Evolutionary conservation across 2,113 vertebrate genomes (phyloP).

Genomic region (Clarias gariepinus): DNA sequence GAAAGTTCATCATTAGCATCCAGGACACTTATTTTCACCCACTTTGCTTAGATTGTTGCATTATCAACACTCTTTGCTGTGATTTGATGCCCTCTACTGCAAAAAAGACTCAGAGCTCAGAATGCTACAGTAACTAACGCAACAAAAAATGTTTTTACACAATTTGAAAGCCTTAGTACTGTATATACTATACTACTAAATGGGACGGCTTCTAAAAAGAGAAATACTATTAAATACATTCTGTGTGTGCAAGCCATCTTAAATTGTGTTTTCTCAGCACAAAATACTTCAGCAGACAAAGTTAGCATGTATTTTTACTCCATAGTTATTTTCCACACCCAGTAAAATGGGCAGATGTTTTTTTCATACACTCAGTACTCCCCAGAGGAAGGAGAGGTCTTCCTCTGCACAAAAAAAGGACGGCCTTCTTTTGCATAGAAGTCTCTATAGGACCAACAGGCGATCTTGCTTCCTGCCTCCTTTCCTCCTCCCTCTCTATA

Average conservation of each 20-base stretch:
- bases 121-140: too few relatives aligned
- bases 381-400: conserved; percentile 21
- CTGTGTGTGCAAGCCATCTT: background rate
- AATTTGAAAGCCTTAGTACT: background rate
- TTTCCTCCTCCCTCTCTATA: conserved; percentile 62
- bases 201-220: background rate
- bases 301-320: conserved; percentile 2
- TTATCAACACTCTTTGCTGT: too few relatives aligned
- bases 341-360: conserved; percentile 38
- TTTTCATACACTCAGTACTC: conserved; percentile 31
- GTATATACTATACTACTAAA: background rate
- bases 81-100: too few relatives aligned
- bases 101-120: too few relatives aligned
- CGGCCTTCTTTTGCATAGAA: conserved; percentile 31
- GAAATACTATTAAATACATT: background rate
- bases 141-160: background rate
- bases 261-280: background rate
- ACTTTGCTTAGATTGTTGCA: too few relatives aligned
- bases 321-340: background rate
- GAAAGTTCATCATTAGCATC: too few relatives aligned
- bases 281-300: background rate
- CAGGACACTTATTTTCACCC: too few relatives aligned
- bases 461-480: conserved; percentile 61
- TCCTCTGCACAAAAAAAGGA: conserved; percentile 14
- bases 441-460: conserved; percentile 28